Conservation (phyloP, 2,797 vertebrate species). For the Phyllotis vaccarum region DNA sequence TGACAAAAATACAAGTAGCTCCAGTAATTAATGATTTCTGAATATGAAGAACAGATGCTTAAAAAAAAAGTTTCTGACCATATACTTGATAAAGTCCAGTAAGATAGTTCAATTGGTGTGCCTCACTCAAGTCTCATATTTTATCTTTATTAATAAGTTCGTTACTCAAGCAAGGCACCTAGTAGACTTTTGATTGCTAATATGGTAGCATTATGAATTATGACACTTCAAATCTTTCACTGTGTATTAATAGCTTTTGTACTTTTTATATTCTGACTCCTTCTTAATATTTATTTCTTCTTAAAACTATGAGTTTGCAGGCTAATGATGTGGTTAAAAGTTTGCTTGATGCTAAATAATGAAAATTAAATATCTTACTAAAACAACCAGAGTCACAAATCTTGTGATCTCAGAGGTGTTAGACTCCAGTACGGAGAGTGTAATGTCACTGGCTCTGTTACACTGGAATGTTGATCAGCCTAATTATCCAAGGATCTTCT, state of each 20-base stretch:
- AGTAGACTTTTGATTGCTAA: background rate
- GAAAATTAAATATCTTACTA: constrained; percentile 68
- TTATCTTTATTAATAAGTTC: constrained; percentile 1
- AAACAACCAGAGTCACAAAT: constrained; percentile 61
- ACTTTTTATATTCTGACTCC: constrained; percentile 51
- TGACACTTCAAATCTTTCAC: constrained; percentile 24
- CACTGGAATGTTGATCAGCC: constrained; percentile 66
- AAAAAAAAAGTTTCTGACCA: background rate
- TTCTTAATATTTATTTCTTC: constrained; percentile 54
- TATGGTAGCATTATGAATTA: background rate
- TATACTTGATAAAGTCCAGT: background rate
- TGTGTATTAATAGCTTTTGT: constrained; percentile 36
- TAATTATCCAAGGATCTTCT: constrained; percentile 77
- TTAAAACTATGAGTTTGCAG: background rate
- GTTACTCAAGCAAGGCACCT: background rate
- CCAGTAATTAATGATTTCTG: constrained; percentile 30
- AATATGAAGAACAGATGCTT: constrained; percentile 12
- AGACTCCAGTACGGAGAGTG: constrained; percentile 51
- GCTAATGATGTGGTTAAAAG: constrained; percentile 61
- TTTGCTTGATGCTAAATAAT: constrained; percentile 62
- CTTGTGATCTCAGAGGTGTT: constrained; percentile 66
- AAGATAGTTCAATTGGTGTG: background rate
- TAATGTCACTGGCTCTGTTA: constrained; percentile 64
- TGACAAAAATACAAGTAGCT: constrained; percentile 11
- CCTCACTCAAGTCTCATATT: background rate